phyloP scores from a whole-genome alignment of 2,797 vertebrate species.

The Myotis myotis region DNA sequence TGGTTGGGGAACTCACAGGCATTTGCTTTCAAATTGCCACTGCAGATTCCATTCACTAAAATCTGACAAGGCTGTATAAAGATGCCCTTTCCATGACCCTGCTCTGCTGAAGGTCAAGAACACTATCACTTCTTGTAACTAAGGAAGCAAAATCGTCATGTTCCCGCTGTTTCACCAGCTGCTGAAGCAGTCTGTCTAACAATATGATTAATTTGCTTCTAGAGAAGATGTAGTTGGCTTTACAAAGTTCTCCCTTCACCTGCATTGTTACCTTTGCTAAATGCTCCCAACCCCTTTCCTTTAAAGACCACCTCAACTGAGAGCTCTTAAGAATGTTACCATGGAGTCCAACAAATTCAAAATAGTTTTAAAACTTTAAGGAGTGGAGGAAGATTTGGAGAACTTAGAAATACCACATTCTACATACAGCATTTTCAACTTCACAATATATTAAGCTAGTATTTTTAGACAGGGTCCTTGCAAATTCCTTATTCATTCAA shows the following conservation, averaged over 20 bases:
- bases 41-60: constrained; percentile 67
- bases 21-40: constrained; percentile 61
- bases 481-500: background rate
- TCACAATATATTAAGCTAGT: background rate
- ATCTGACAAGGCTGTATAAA: constrained; percentile 75
- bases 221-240: constrained; percentile 48
- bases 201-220: constrained; percentile 74
- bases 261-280: constrained; percentile 35
- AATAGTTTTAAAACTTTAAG: constrained; percentile 63
- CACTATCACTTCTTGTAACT: constrained; percentile 79
- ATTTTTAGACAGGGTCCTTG: constrained; percentile 10
- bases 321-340: background rate
- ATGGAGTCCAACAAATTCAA: constrained; percentile 1
- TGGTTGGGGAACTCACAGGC: constrained; percentile 56
- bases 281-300: background rate
- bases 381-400: background rate
- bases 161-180: constrained; percentile 80
- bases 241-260: constrained; percentile 41
- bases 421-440: background rate
- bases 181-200: constrained; percentile 77
- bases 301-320: background rate
- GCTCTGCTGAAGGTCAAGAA: constrained; percentile 82
- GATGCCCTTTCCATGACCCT: constrained; percentile 80
- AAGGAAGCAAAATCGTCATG: constrained; percentile 78
- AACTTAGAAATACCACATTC: constrained; percentile 45